A percentile compares a stretch with the other conserved stretches of the same genome.
These are phyloP conservation scores for Diplodus puntazzo DNA, from an alignment of 2,797 vertebrate genomes.

Conservation along the genomic window DNA sequence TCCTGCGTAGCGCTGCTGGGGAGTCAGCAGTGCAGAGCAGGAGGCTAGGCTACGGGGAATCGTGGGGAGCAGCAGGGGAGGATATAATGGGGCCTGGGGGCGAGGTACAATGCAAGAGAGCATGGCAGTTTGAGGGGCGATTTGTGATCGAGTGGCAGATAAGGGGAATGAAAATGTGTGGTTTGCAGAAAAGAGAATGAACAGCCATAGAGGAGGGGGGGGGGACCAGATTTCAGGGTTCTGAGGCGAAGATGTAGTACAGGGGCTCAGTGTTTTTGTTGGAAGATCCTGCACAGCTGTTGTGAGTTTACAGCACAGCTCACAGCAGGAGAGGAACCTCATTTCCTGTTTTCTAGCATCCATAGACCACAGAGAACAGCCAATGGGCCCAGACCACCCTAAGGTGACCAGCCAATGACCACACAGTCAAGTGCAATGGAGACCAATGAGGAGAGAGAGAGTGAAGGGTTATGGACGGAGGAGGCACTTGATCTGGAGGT, in stretches of 20 bases:
- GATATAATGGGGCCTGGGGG: conserved; percentile 36
- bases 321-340: conserved; percentile 62
- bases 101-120: not conserved
- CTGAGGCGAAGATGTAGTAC: conserved; percentile 23
- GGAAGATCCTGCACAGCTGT: conserved; percentile 71
- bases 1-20: conserved; percentile 29
- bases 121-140: conserved; percentile 8
- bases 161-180: conserved; percentile 44
- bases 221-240: conserved; percentile 4
- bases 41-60: conserved; percentile 10
- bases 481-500: conserved; percentile 10
- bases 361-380: conserved; percentile 37
- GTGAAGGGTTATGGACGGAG: not conserved
- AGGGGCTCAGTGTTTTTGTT: conserved; percentile 50
- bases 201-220: not conserved
- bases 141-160: conserved; percentile 28
- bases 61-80: conserved; percentile 27
- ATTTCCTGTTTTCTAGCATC: conserved; percentile 67
- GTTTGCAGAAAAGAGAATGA: conserved; percentile 26
- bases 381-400: conserved; percentile 34
- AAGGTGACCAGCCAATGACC: conserved; percentile 39
- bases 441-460: conserved; percentile 11
- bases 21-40: conserved; percentile 26
- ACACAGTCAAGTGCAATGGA: conserved; percentile 17
- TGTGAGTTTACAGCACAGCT: conserved; percentile 70